phyloP scores from a whole-genome alignment of 1,140 invertebrate genomes.

The Musca vetustissima region DNA sequence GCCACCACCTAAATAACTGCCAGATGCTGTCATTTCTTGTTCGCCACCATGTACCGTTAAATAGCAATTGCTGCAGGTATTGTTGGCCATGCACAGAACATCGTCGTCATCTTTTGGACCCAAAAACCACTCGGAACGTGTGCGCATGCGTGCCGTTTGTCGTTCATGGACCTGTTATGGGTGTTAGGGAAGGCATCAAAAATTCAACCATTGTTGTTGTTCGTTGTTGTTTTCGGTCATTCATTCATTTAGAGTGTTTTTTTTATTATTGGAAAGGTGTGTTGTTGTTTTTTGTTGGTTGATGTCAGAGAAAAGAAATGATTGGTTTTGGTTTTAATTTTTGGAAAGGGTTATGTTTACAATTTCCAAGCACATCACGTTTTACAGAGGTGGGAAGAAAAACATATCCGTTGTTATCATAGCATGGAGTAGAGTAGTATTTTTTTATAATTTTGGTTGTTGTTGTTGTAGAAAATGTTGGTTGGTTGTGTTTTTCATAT shows the following conservation, averaged over 20 bases:
- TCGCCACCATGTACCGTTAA: constrained; percentile 25
- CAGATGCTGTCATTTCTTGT: constrained; percentile 23
- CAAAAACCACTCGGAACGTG: constrained; percentile 92
- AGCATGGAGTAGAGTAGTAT: background rate
- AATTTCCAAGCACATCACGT: constrained; percentile 1
- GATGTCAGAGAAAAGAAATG: too few relatives aligned
- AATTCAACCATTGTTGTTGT: background rate
- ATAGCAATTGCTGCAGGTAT: constrained; percentile 51
- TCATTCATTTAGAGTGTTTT: background rate
- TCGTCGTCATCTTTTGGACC: constrained; percentile 62
- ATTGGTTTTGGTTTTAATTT: background rate
- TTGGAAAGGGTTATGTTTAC: background rate
- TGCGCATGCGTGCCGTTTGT: constrained; percentile 90
- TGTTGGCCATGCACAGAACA: constrained; percentile 39
- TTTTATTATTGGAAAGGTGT: constrained; percentile 5
- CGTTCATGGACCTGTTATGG: constrained; percentile 88
- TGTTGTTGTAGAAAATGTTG: too few relatives aligned
- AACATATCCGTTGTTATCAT: background rate
- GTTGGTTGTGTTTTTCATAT: too few relatives aligned
- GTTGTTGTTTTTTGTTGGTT: background rate
- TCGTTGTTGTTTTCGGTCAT: background rate
- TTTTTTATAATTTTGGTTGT: background rate
- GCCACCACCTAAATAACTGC: constrained; percentile 46
- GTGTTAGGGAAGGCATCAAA: too few relatives aligned
- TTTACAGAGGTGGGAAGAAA: background rate